A percentile compares a stretch with the other conserved stretches of the same genome.
phyloP scores from a whole-genome alignment of 92 coral and sea anemone species.

The Nematostella vectensis region DNA sequence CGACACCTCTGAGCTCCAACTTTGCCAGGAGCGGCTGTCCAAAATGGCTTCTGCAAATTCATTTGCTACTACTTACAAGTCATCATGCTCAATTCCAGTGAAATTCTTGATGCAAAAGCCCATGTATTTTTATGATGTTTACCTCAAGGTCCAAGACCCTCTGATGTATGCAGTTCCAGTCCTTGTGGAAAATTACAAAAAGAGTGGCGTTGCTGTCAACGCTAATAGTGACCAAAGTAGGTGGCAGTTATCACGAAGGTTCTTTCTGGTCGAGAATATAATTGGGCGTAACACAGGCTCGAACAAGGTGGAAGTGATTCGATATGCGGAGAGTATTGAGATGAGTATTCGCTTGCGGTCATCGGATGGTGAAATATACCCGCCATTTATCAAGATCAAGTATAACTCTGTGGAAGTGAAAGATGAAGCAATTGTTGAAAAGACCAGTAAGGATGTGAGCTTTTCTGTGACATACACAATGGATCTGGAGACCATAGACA shows the following conservation, averaged over 20 bases:
- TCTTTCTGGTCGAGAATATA: slow-evolving; percentile 63
- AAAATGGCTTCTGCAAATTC: slow-evolving; percentile 66
- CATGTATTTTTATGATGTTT: slow-evolving; percentile 74
- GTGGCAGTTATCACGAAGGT: slow-evolving; percentile 80
- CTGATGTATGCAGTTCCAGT: slow-evolving; percentile 70
- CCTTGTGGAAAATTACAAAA: slow-evolving; percentile 54
- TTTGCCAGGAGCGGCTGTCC: slow-evolving; percentile 71
- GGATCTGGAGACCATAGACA: slow-evolving; percentile 52
- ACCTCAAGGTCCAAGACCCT: slow-evolving; percentile 22
- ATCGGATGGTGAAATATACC: slow-evolving; percentile 82
- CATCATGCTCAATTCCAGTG: slow-evolving; percentile 65
- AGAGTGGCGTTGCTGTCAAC: slow-evolving; percentile 43
- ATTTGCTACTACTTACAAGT: slow-evolving; percentile 76
- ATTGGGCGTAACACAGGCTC: slow-evolving; percentile 43
- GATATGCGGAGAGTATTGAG: slow-evolving; percentile 64
- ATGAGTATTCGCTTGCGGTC: slow-evolving; percentile 60
- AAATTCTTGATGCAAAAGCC: slow-evolving; percentile 34
- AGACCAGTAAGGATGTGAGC: slow-evolving; percentile 46
- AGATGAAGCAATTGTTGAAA: slow-evolving; percentile 40
- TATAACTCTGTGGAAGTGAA: slow-evolving; percentile 61
- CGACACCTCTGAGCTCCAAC: slow-evolving; percentile 40
- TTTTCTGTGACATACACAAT: slow-evolving; percentile 69
- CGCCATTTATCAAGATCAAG: slow-evolving; percentile 60
- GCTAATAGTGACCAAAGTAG: slow-evolving; percentile 36
- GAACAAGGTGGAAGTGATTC: slow-evolving; percentile 38